Base-by-base conservation (phyloP, 2,888 invertebrate species). In the Aleiodes leptofemur region DNA sequence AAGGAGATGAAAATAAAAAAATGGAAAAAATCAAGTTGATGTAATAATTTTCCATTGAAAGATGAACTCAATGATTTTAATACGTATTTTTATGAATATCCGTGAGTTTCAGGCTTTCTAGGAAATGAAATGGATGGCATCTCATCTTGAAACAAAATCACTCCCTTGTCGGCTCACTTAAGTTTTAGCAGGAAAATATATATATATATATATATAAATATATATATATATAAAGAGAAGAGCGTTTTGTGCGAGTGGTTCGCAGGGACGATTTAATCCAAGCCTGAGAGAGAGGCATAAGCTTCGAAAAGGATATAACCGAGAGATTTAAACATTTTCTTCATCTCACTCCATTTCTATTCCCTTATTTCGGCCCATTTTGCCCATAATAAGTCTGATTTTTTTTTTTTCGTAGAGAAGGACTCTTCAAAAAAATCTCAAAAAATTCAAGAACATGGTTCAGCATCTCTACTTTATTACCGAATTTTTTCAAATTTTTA, bases 141-240 rank as follows among this genome's bases (percentile, higher is more conserved):
- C 72, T 76, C 66, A 68, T 76, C 72, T 68, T 57, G 59, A 68
- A 51, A 72, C 59, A 72, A 76, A 76, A 76, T 76, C 76, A 76
- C 76, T 76, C 76, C 72, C 76, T 72, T 76, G 76, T 76, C 76
- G 76, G 76, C 72, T 76, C 76, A 76, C 76, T 76, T 76, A 76
- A 69, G 43, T 51, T 51, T 71, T 57, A 70, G 73, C 74, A 64
- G 48, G 66, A 66, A 61, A 56, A 64, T 56, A 73, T 53, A 68
- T 66, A 68, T 56, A 68, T 55, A 56, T 57, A 23, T 23, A 64
- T 56, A 73, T 43, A 68, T 66, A 68, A 48, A 68, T 55, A 66
- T 57, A n/a, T n/a, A n/a, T n/a, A n/a, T n/a, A n/a, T n/a, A n/a
- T n/a, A n/a, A n/a, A n/a, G n/a, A 61, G 53, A 71, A 66, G 55